Evolutionary conservation across 2,113 vertebrate species (phyloP).

Genomic region (Brienomyrus longianalis): DNA sequence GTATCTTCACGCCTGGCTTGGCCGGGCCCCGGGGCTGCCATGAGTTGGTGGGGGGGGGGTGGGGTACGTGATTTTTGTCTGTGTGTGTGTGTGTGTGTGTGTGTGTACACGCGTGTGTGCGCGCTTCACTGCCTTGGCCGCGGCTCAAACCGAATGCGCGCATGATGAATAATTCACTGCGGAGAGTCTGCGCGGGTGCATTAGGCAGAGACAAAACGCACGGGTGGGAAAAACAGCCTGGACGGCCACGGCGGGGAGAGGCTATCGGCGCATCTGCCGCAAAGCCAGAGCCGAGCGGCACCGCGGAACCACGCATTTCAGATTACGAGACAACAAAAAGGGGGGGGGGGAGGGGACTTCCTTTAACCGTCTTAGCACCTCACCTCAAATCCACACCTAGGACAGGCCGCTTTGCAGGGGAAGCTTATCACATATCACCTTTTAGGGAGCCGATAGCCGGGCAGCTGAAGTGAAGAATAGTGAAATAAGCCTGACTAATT

Average conservation of each 20-base stretch:
- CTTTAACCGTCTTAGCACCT: slow-evolving; percentile 42
- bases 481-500: slow-evolving; percentile 54
- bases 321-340: slow-evolving; percentile 34
- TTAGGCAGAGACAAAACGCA: slow-evolving; percentile 49
- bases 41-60: not conserved
- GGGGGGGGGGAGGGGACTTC: slow-evolving; percentile 6
- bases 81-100: not conserved
- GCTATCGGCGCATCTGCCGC: slow-evolving; percentile 19
- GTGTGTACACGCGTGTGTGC: not conserved
- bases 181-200: slow-evolving; percentile 38
- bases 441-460: slow-evolving; percentile 9
- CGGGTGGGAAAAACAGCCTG: slow-evolving; percentile 54
- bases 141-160: slow-evolving; percentile 31
- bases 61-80: not conserved
- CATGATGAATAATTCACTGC: slow-evolving; percentile 56
- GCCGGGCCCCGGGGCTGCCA: slow-evolving; percentile 19
- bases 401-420: slow-evolving; percentile 47
- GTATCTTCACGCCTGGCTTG: slow-evolving; percentile 32
- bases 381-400: slow-evolving; percentile 49
- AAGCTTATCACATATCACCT: slow-evolving; percentile 40
- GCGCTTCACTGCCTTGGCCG: slow-evolving; percentile 31
- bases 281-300: slow-evolving; percentile 28
- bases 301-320: slow-evolving; percentile 27
- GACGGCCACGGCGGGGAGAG: slow-evolving; percentile 33
- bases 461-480: slow-evolving; percentile 38